Base-by-base conservation (phyloP, 53 echinoderm and acorn worm genomes). In the Stichopus horrens region DNA sequence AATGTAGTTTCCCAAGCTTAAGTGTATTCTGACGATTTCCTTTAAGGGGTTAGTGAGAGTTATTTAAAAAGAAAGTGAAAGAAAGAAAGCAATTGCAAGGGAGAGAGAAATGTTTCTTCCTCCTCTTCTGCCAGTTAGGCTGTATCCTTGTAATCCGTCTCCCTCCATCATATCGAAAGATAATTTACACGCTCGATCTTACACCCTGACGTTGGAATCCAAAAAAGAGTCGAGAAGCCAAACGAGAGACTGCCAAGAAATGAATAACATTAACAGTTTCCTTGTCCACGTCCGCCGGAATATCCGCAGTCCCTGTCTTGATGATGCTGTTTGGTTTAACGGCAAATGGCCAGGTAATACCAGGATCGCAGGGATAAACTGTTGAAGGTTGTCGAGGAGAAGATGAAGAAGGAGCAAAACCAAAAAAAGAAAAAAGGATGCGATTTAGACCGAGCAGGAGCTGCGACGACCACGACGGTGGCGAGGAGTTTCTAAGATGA, bases 1-100 rank as follows among this genome's bases (percentile, higher is more conserved):
- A 71, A 71, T 71, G 71, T 71, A 71, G 71, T 18, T 71, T 71
- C 71, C 71, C 71, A 71, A 71, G 71, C 71, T 16, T 71, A 71
- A 16, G 18, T 71, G 19, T 71, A 18, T 71, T 13, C 71, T 71
- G 71, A n/a, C 19, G 71, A 13, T 37, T 37, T 71, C 71, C 71
- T 20, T 71, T 16, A 71, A 71, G 71, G 71, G 71, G 71, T 71
- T 71, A 71, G 7, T 2, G 19, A 20, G 19, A 71, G 19, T 20
- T 71, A 7, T 7, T 18, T 7, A 18, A 20, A 71, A 18, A 71
- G 18, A 63, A 16, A 63, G 11, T 13, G 63, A 63, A 16, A 63
- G 4, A 63, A 16, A 63, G 63, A 63, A 10, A 63, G 7, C 63
- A 0, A 63, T 10, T n/a, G 16, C 18, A 20, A 71, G 16, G 19